These are phyloP conservation scores for Drosophila nr. fundita DNA, from an alignment of 2,888 invertebrate species.

Conservation along the genomic window DNA sequence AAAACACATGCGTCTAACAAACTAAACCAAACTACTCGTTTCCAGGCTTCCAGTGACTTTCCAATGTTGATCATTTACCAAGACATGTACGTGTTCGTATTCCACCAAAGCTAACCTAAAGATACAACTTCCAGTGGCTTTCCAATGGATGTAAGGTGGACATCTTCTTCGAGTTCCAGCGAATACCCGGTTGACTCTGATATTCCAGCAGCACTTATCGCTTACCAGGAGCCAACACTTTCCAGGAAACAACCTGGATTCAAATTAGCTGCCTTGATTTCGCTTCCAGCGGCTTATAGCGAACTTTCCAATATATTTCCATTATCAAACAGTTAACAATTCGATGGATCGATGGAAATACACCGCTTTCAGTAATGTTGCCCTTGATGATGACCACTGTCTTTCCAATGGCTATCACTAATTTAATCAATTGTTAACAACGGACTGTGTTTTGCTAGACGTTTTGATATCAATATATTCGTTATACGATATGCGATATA, in stretches of 20 bases:
- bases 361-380: too few species aligned
- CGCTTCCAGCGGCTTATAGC: background rate
- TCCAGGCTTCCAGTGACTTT: conserved; percentile 8
- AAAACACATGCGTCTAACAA: conserved; percentile 12
- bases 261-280: background rate
- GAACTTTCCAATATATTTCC: background rate
- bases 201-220: background rate
- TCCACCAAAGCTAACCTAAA: background rate
- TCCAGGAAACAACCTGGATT: background rate
- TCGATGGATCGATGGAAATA: background rate
- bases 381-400: background rate
- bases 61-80: background rate
- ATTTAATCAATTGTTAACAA: conserved; percentile 27
- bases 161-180: background rate
- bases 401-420: conserved; percentile 28
- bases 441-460: conserved; percentile 60
- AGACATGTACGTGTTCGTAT: background rate
- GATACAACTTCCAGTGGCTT: background rate
- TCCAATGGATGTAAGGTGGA: background rate
- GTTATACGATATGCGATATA: conserved; percentile 16
- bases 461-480: conserved; percentile 45
- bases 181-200: background rate
- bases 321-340: background rate
- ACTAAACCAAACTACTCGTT: background rate
- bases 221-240: background rate